Percentiles rank a stretch among this genome's conserved stretches.
phyloP scores from a whole-genome alignment of 2,888 invertebrate genomes.

The Lasioglossum marginatum region DNA sequence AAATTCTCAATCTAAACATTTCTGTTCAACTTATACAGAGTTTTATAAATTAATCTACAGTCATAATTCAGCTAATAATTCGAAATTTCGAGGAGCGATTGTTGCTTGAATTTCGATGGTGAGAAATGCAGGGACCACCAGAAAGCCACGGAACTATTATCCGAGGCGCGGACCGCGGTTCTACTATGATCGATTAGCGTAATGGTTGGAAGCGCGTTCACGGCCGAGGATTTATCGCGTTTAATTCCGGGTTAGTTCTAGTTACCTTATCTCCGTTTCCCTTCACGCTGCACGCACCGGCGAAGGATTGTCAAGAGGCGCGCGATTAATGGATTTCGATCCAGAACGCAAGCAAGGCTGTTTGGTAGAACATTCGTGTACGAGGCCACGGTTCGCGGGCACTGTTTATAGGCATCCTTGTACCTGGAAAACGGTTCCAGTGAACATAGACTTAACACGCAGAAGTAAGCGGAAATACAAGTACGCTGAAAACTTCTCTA shows the following conservation, averaged over 20 bases:
- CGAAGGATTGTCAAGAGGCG: conserved; percentile 18
- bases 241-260: conserved; percentile 21
- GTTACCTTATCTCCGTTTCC: conserved; percentile 20
- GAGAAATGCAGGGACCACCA: neutral
- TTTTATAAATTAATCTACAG: neutral
- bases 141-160: neutral
- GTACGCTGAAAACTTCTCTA: neutral
- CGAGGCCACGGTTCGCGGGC: conserved; percentile 13
- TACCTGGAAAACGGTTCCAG: conserved; percentile 17
- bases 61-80: neutral
- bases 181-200: conserved; percentile 7
- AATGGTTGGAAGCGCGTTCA: conserved; percentile 11
- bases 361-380: conserved; percentile 10
- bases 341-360: neutral
- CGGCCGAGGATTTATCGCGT: conserved; percentile 17
- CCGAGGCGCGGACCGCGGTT: neutral
- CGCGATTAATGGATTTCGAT: conserved; percentile 29
- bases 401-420: conserved; percentile 8
- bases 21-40: too few relatives aligned
- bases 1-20: too few relatives aligned
- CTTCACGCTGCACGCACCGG: conserved; percentile 21
- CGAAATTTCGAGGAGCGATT: neutral
- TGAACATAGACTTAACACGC: neutral
- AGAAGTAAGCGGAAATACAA: neutral
- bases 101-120: neutral